phyloP scores from a whole-genome alignment of 2,113 vertebrate species.

The Syrrhaptes paradoxus region DNA sequence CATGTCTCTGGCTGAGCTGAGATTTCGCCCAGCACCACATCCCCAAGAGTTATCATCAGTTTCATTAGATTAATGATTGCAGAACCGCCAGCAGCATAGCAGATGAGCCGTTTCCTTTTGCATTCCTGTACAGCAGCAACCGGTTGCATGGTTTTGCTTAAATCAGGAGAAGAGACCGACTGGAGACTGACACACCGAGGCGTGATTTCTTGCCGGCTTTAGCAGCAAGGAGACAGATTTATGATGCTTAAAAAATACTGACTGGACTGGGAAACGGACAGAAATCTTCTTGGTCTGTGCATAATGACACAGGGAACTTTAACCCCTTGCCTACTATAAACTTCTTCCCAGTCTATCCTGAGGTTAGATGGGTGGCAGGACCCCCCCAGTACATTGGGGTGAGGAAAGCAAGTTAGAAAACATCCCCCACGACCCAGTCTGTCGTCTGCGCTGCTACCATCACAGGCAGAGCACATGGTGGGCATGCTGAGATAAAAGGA shows the following conservation, averaged over 20 bases:
- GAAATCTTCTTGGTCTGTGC: conserved; percentile 35
- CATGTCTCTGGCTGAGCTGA: conserved; percentile 20
- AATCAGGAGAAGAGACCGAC: conserved; percentile 41
- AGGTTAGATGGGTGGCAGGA: not conserved
- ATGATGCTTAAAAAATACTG: not conserved
- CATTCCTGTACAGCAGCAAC: conserved; percentile 38
- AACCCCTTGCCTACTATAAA: not conserved
- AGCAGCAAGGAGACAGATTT: conserved; percentile 21
- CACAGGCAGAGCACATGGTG: conserved; percentile 46
- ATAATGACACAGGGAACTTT: not conserved
- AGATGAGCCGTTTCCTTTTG: conserved; percentile 16
- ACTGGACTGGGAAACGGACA: conserved; percentile 33
- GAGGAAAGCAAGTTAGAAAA: conserved; percentile 34
- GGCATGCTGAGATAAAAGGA: conserved; percentile 64
- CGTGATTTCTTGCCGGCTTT: conserved; percentile 17
- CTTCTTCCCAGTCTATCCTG: not conserved
- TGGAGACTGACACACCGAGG: not conserved
- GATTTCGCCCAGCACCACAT: conserved; percentile 58
- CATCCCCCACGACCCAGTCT: conserved; percentile 16
- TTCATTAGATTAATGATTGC: conserved; percentile 62
- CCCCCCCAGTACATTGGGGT: not conserved
- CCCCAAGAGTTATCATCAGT: conserved; percentile 51
- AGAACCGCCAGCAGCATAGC: conserved; percentile 41
- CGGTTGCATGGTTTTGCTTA: conserved; percentile 47
- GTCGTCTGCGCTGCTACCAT: conserved; percentile 51